A percentile compares a stretch with the other conserved stretches of the same genome.
phyloP scores from a whole-genome alignment of 2,797 vertebrate species.

The Vireo griseus region DNA sequence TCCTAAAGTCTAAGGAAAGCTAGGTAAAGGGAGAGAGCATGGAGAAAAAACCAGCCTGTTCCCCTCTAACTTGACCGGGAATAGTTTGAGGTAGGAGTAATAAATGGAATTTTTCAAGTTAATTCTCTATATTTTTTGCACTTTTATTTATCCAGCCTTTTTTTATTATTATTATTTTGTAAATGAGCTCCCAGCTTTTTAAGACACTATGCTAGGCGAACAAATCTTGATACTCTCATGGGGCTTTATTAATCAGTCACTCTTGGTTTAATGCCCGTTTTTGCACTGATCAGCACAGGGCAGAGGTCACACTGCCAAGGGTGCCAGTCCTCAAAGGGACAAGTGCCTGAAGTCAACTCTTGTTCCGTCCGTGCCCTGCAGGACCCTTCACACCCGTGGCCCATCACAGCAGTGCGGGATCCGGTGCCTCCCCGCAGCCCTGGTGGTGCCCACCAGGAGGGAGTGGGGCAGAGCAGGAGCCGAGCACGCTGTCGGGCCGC shows the following conservation, averaged over 20 bases:
- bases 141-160: neutral
- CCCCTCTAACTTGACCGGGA: neutral
- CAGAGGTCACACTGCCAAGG: neutral
- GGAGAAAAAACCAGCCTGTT: neutral
- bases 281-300: neutral
- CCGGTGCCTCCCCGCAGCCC: neutral
- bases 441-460: neutral
- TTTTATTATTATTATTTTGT: neutral
- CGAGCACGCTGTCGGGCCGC: no score
- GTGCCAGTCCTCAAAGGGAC: neutral
- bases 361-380: neutral
- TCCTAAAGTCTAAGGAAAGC: neutral
- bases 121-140: neutral
- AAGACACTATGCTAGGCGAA: neutral
- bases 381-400: neutral
- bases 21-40: neutral
- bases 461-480: neutral
- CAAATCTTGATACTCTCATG: rapidly evolving
- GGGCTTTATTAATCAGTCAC: neutral
- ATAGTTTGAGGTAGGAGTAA: neutral
- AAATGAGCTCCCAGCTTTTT: neutral
- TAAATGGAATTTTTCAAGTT: neutral
- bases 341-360: neutral
- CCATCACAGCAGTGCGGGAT: rapidly evolving
- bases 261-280: neutral